phyloP scores from a whole-genome alignment of 2,113 vertebrate genomes.

The Zosterops lateralis region DNA sequence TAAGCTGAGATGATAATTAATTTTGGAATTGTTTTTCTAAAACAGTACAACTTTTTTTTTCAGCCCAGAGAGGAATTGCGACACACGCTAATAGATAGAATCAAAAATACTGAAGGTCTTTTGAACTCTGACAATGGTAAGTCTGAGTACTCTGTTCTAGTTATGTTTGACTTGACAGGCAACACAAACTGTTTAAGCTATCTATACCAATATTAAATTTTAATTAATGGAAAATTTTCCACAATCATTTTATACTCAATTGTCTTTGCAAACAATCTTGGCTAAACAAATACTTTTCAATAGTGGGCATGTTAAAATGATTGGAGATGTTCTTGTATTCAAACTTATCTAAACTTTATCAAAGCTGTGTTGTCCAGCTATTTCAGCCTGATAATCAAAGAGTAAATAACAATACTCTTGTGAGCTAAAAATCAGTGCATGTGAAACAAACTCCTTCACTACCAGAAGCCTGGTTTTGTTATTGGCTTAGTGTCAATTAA shows the following conservation, averaged over 20 bases:
- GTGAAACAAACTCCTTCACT: neutral
- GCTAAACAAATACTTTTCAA: neutral
- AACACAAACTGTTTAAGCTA: neutral
- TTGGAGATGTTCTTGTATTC: neutral
- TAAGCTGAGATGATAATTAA: neutral
- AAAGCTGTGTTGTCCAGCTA: neutral
- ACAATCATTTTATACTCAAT: neutral
- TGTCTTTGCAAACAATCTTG: neutral
- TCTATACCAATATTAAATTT: neutral
- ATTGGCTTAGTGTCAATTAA: neutral
- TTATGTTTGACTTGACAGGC: neutral
- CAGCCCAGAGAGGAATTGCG: constrained; percentile 82
- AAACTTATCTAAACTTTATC: neutral
- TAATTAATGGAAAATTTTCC: neutral
- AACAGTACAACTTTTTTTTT: neutral
- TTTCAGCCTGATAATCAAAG: neutral
- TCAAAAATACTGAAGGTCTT: constrained; percentile 44
- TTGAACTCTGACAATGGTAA: constrained; percentile 71
- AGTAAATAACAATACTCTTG: neutral
- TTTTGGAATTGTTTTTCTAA: neutral
- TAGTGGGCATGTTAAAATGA: neutral
- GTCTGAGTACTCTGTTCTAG: constrained; percentile 1
- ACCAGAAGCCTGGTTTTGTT: neutral
- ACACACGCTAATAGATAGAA: constrained; percentile 71
- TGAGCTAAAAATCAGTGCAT: neutral